A percentile compares a stretch with the other conserved stretches of the same genome.
These are phyloP conservation scores for Hyposoter dolosus DNA, from an alignment of 2,888 invertebrate species.

Conservation along the genomic window DNA sequence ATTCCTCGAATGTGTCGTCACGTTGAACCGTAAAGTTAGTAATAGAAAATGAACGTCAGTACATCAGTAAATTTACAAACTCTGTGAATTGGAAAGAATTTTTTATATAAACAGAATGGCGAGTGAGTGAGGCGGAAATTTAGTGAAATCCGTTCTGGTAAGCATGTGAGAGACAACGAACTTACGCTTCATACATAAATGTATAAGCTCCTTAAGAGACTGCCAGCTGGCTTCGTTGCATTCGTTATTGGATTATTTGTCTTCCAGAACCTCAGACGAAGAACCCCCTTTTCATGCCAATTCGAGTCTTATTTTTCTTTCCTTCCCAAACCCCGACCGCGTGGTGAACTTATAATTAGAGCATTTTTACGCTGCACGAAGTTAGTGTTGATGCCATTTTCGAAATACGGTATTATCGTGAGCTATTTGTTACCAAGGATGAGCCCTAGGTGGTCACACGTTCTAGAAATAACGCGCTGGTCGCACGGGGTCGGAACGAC, in stretches of 20 bases:
- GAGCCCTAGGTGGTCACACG: too few species aligned
- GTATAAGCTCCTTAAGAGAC: constrained; percentile 75
- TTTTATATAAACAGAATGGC: constrained; percentile 64
- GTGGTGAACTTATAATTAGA: background rate
- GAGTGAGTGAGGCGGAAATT: constrained; percentile 72
- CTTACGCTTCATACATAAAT: constrained; percentile 72
- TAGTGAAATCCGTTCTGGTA: constrained; percentile 42
- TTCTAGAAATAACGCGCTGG: too few species aligned
- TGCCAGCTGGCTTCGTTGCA: constrained; percentile 75
- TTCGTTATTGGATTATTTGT: constrained; percentile 79
- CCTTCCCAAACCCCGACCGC: background rate
- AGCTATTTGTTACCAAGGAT: too few species aligned
- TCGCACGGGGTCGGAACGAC: too few species aligned
- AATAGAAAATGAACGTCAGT: constrained; percentile 3
- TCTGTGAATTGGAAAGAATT: background rate
- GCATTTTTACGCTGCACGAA: background rate
- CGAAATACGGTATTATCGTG: background rate
- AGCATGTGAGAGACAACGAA: constrained; percentile 35
- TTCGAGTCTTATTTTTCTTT: constrained; percentile 48
- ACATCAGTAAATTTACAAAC: background rate
- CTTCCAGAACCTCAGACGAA: constrained; percentile 65
- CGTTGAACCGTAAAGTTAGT: background rate
- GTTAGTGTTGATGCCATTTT: background rate
- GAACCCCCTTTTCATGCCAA: constrained; percentile 33
- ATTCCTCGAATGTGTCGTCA: background rate